Conservation (phyloP, 2,888 invertebrate species). For the Rotaria socialis region DNA sequence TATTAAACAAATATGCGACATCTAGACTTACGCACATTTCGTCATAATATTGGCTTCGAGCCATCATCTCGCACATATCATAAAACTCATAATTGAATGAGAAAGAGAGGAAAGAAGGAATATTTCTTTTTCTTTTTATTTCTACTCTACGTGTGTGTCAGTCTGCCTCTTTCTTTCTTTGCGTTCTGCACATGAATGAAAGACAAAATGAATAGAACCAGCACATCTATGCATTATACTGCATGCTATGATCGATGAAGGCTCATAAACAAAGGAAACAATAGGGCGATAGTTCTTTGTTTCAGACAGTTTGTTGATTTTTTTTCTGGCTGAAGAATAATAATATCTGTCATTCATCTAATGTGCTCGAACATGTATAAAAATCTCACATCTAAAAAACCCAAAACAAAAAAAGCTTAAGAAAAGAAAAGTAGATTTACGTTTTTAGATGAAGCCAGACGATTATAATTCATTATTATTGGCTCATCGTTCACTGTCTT, state of each 20-base stretch:
- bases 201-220: background rate
- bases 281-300: slow-evolving; percentile 16
- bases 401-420: background rate
- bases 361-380: background rate
- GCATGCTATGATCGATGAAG: background rate
- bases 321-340: background rate
- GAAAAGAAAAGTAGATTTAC: no score
- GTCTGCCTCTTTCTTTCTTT: slow-evolving; percentile 6
- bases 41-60: background rate
- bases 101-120: background rate
- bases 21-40: background rate
- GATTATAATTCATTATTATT: background rate
- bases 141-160: slow-evolving; percentile 13
- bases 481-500: background rate
- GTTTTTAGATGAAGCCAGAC: background rate
- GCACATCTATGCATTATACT: background rate
- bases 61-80: background rate
- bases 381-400: background rate
- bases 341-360: background rate
- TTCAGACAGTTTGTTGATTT: slow-evolving; percentile 26
- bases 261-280: background rate
- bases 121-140: background rate
- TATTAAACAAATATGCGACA: background rate
- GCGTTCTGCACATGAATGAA: background rate
- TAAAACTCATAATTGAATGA: background rate